Conservation (phyloP, 1,140 invertebrate species). For the Littorina saxatilis region DNA sequence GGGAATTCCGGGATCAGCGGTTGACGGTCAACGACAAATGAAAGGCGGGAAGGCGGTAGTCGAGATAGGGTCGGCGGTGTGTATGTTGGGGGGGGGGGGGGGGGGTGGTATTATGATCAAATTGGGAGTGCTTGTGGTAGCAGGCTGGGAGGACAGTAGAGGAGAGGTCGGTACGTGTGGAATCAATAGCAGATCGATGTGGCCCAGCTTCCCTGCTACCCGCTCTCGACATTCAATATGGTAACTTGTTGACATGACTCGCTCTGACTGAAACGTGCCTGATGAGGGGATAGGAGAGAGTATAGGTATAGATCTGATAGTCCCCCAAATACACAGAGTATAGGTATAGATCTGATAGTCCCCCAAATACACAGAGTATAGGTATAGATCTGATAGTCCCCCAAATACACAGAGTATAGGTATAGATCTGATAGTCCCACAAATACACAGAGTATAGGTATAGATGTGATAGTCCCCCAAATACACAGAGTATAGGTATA, state of each 20-base stretch:
- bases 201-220: background rate
- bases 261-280: background rate
- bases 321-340: no score
- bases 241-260: background rate
- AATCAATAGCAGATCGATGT: constrained; percentile 14
- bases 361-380: no score
- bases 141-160: background rate
- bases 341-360: no score
- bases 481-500: background rate
- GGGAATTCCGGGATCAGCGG: no score
- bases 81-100: no score
- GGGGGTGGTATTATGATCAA: background rate
- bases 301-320: background rate
- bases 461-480: background rate
- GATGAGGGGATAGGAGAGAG: background rate
- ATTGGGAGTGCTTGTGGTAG: background rate
- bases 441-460: background rate
- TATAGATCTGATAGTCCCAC: background rate
- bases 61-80: no score
- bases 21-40: no score
- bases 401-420: background rate
- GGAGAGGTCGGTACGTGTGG: background rate
- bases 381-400: no score
- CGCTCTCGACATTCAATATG: background rate
- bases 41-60: no score